Base-by-base conservation (phyloP, 1,140 invertebrate genomes). In the Metaphire vulgaris region DNA sequence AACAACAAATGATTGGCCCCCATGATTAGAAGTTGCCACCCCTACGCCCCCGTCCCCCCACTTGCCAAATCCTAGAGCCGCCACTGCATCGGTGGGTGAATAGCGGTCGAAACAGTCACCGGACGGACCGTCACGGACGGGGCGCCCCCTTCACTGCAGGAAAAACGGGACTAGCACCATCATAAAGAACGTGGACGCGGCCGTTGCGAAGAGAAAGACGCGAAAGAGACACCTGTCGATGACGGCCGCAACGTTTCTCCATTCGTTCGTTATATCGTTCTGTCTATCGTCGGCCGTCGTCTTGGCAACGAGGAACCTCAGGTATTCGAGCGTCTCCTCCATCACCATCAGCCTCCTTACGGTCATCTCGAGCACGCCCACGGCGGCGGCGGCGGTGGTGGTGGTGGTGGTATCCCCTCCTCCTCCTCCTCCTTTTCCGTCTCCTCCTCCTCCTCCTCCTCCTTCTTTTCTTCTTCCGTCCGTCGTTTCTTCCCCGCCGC, bases 141-240 rank as follows among this genome's bases (percentile, higher is more conserved):
- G n/a, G n/a, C n/a, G n/a, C n/a, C n/a, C n/a, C 41, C 41, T 12
- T 56, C 41, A 56, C 41, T 56, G 41, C 41, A 56, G 6, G 41
- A 12, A 56, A 21, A 73, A 69, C n/a, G 77, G 77, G 29, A 78
- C 69, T 30, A 84, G 78, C 1, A 84, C 81, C 0, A 90, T 82
- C 74, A 90, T 86, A 1, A 87, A 80, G 64, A 88, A 73, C 0
- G 88, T 88, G 26, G 88, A 89, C 30, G 87, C 80, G 16, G 86
- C 76, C 0, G 89, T 89, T 26, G 87, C 84, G 26, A 87, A 77
- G 26, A 89, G 84, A 81, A 90, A 90, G 28, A 90, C 83, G 85
- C 88, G 89, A 81, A 90, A 90, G 26, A 90, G 85, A 64, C 89
- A 85, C 64, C 88, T 80, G 80, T 90, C 89, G 12, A 90, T 85